Evolutionary conservation across 2,113 vertebrate genomes (phyloP), one percentile per base, ranked within the genome.

Genomic region (Phocoena sinus): DNA sequence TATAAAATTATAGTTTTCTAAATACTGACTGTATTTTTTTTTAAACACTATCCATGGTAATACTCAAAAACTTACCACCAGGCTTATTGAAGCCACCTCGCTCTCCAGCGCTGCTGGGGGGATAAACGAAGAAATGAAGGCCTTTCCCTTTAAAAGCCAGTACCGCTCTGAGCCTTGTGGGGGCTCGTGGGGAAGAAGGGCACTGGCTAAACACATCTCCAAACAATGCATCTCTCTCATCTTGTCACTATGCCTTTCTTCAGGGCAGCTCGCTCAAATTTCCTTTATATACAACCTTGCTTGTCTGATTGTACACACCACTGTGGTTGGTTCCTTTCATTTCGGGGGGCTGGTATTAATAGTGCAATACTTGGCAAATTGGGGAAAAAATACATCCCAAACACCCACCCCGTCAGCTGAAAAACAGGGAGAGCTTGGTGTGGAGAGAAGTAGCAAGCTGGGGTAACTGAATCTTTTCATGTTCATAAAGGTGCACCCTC

Each of bases 31-130:
- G 98, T 97, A 97, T 98, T 99, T 98, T 98, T 98, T 98, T 98
- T 98, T 98, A 88, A 99, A 99, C 98, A 99, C 99, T 99, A 99
- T 99, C 99, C 99, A 99, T 99, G 99, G 99, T 99, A 99, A 99
- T 99, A 99, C 99, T 99, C 99, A 99, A 99, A 99, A 99, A 99
- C 99, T 99, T 99, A 99, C 99, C 99, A 99, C 99, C 99, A 99
- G 99, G 99, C 99, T 99, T 99, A 99, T 99, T 99, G 99, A 99
- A 99, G 99, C 99, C 99, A 99, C 99, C 99, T 99, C 99, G 99
- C 99, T 99, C 99, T 99, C 99, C 99, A 99, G 99, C 99, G 99
- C 99, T 99, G 99, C 99, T 99, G 99, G 99, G 99, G 99, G 99
- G 99, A 99, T 99, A 99, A 99, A 99, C 99, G 99, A 99, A 99